Percentiles rank a stretch among this genome's conserved stretches.
Evolutionary conservation across 2,888 invertebrate species (phyloP).

Genomic region (Eledona agricola): DNA sequence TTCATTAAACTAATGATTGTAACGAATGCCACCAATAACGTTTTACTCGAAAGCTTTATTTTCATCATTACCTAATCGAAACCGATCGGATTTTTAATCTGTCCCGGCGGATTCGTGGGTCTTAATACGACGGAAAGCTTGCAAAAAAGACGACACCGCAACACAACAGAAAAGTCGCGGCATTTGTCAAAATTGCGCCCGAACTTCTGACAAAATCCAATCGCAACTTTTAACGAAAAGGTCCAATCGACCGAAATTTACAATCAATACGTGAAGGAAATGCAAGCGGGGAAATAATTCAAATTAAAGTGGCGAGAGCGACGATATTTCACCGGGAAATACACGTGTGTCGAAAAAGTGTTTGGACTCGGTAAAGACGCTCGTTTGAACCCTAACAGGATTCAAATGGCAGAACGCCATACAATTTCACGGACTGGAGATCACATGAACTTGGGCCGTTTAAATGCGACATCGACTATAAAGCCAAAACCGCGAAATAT

Average conservation of each 20-base stretch:
- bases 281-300: slow-evolving; percentile 17
- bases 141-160: slow-evolving; percentile 10
- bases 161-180: slow-evolving; percentile 19
- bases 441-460: slow-evolving; percentile 48
- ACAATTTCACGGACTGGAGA: slow-evolving; percentile 52
- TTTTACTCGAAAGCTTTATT: slow-evolving; percentile 38
- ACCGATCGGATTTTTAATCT: slow-evolving; percentile 25
- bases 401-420: slow-evolving; percentile 50
- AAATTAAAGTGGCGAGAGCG: slow-evolving; percentile 7
- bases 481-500: slow-evolving; percentile 34
- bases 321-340: slow-evolving; percentile 9
- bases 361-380: slow-evolving; percentile 12
- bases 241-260: slow-evolving; percentile 22
- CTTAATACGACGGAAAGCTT: slow-evolving; percentile 19
- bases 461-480: slow-evolving; percentile 41
- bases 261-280: slow-evolving; percentile 29
- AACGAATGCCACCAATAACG: slow-evolving; percentile 42
- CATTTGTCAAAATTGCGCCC: slow-evolving; percentile 25
- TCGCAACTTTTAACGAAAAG: slow-evolving; percentile 29
- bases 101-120: slow-evolving; percentile 14
- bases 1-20: slow-evolving; percentile 44
- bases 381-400: slow-evolving; percentile 46
- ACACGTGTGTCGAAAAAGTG: slow-evolving; percentile 13
- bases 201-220: slow-evolving; percentile 29
- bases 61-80: slow-evolving; percentile 33